Base-by-base conservation (phyloP, 2,888 invertebrate species). In the Drosophila kambysellisi region DNA sequence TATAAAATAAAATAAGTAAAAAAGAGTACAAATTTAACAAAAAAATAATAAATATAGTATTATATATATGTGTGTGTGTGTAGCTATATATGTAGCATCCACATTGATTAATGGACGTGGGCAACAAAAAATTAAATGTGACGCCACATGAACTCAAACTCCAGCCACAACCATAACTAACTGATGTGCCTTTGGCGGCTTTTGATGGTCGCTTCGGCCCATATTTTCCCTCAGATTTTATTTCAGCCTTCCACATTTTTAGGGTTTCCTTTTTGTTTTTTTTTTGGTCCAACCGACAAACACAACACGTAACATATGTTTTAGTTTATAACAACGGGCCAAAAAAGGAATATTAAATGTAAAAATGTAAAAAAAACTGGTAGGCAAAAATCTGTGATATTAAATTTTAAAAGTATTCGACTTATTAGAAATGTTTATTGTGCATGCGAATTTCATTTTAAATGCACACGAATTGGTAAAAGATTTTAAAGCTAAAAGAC, bases 241-340 rank as follows among this genome's bases (percentile, higher is more conserved):
- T 56, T 43, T 29, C 2, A 30, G 50, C 50, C 11, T 17, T 17
- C 30, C 3, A n/a, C 25, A 33, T 52, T 33, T 39, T 57, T 53
- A 12, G 51, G n/a, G 5, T 59, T 32, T 48, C 56, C 43, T 53
- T 59, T 25, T 25, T 59, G 41, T 59, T n/a, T n/a, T n/a, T n/a
- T 37, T 48, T 59, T 48, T 53, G 59, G 74, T 66, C 50, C 41
- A 59, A 62, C 82, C 82, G 39, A 59, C 79, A 68, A 82, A 73
- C 64, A 70, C 56, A 79, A 56, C 80, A 79, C 66, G 86, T 79
- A 82, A 82, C 81, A 82, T 82, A 68, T 82, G 81, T 82, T 82
- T 79, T 82, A 75, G 82, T 82, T 82, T 68, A 67, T 68, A 70
- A 59, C 70, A 78, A 56, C 54, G 52, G 29, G 9, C 15, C 35